Conservation (phyloP, 1,140 invertebrate genomes). For the Conus ventricosus region DNA sequence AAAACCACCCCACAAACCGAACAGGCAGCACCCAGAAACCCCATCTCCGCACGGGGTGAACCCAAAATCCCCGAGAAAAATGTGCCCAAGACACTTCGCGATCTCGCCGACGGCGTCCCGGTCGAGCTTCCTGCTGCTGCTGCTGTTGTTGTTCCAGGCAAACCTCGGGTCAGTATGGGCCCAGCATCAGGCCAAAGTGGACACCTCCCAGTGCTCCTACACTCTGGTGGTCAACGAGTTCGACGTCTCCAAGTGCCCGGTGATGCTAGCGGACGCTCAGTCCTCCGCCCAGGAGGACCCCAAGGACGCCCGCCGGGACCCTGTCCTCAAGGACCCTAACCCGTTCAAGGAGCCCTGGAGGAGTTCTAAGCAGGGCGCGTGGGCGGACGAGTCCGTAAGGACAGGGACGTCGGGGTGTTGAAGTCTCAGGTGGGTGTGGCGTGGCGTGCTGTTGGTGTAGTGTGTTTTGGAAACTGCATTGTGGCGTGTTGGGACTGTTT, state of each 20-base stretch:
- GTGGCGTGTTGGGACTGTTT: too few relatives aligned
- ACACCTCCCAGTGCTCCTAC: conserved; percentile 57
- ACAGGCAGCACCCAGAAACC: too few relatives aligned
- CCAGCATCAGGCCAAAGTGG: conserved; percentile 32
- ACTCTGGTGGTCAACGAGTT: conserved; percentile 69
- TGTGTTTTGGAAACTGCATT: too few relatives aligned
- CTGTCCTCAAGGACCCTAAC: background rate
- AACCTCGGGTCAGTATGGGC: background rate
- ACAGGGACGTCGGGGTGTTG: conserved; percentile 23
- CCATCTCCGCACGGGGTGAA: too few relatives aligned
- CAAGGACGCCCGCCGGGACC: background rate
- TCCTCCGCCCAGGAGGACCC: conserved; percentile 34
- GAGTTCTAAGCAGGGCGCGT: background rate
- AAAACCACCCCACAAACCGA: too few relatives aligned
- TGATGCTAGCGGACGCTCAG: conserved; percentile 42
- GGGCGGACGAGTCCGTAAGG: background rate
- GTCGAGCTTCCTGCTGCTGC: too few relatives aligned
- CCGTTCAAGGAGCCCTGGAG: conserved; percentile 6
- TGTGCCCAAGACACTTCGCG: too few relatives aligned
- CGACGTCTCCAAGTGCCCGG: conserved; percentile 59
- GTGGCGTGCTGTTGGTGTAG: too few relatives aligned
- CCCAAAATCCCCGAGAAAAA: too few relatives aligned
- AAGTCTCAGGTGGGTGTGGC: background rate
- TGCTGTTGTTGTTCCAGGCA: too few relatives aligned
- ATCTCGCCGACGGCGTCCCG: too few relatives aligned